phyloP scores from a whole-genome alignment of 2,888 invertebrate genomes.

The Teleogryllus oceanicus region DNA sequence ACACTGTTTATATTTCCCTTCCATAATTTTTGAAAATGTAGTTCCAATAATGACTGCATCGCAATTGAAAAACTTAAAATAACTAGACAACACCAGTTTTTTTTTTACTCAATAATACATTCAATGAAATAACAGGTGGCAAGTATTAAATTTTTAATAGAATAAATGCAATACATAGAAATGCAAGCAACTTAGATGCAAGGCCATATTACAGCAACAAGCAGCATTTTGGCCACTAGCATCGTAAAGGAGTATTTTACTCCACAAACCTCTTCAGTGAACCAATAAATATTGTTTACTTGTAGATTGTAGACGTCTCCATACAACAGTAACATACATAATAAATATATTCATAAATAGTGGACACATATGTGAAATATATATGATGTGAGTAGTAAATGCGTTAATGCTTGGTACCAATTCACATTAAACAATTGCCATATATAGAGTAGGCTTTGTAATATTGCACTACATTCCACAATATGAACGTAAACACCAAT shows the following conservation, averaged over 20 bases:
- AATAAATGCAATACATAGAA: conserved; percentile 18
- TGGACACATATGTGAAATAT: too few relatives aligned
- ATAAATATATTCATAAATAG: background rate
- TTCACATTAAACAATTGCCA: too few relatives aligned
- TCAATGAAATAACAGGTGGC: background rate
- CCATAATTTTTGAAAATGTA: too few relatives aligned
- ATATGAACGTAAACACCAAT: too few relatives aligned
- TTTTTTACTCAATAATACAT: background rate
- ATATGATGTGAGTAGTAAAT: too few relatives aligned
- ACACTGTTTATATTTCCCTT: too few relatives aligned
- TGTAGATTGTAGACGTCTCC: background rate
- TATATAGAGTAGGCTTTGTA: too few relatives aligned
- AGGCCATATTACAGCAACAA: conserved; percentile 18
- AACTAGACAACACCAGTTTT: too few relatives aligned
- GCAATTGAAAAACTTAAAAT: too few relatives aligned
- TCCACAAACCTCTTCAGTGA: background rate
- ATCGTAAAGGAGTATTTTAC: background rate
- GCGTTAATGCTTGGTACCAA: too few relatives aligned
- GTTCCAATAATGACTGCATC: too few relatives aligned
- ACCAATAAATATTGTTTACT: background rate
- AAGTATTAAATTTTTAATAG: conserved; percentile 2
- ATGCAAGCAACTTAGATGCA: conserved; percentile 9
- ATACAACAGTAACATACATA: conserved; percentile 18
- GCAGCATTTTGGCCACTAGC: conserved; percentile 5
- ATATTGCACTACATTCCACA: too few relatives aligned